Evolutionary conservation across 92 coral and sea anemone genomes (phyloP), one percentile per base, ranked within the genome.

Genomic region (Epizoanthus ramosus): DNA sequence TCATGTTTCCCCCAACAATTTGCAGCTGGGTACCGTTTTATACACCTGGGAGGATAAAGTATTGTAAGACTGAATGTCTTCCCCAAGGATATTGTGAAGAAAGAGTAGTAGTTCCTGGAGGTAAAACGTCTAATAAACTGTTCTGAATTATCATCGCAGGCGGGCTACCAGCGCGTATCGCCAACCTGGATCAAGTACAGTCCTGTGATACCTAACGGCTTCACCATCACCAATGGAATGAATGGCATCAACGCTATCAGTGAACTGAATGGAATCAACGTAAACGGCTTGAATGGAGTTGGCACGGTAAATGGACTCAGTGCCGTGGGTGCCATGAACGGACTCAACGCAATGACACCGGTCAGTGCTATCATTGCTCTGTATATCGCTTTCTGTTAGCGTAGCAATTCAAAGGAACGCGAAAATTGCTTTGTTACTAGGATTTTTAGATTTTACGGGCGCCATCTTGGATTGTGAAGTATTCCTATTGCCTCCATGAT

Each of bases 171-270:
- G 67, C 95, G 97, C 16, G 93, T 96, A 50, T 93, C 98, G 15
- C 98, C 98, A 54, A 96, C 98, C 21, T 96, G 98, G 98, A 96
- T 95, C 89, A 95, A 95, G 85, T 95, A 95, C 95, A 94, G 92
- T 73, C 94, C 98, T 16, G 93, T 94, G 80, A 91, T 93, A 19
- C 97, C 97, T 1, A 93, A 91, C 63, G 97, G 97, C 23, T 93
- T 93, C 80, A 95, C 98, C 52, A 94, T 95, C 83, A 95, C 98
- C 69, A 92, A 94, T 58, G 92, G 94, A 79, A 86, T 94, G 14
- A 93, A 92, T 64, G 95, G 98, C 35, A 80, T 95, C 33, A 93
- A 93, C 63, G 90, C 96, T 3, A 94, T 95, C 64, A 88, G 95
- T 50, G 98, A 94, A 43, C 86, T 95, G 74, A 95, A 92, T 66